Evolutionary conservation across 92 coral and sea anemone genomes (phyloP).

Genomic region (Actinernus sp.): DNA sequence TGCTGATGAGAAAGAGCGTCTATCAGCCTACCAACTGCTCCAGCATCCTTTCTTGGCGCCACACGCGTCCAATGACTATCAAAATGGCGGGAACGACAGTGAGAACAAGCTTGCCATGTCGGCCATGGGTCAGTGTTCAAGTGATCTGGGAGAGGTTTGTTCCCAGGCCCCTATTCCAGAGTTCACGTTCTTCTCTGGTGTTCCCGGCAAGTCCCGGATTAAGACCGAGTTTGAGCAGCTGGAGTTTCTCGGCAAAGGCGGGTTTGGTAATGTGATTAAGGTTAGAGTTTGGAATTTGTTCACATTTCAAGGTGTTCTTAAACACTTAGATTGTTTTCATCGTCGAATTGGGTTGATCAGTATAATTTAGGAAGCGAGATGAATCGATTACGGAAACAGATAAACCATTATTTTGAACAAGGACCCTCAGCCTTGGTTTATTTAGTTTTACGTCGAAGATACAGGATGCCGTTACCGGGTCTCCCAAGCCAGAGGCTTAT

Average conservation of each 20-base stretch:
- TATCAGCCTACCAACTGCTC: constrained; percentile 87
- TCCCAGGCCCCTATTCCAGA: constrained; percentile 80
- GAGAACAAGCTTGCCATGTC: constrained; percentile 8
- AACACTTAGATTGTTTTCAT: no score
- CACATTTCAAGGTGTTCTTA: no score
- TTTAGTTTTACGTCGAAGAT: no score
- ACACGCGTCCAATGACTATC: constrained; percentile 3
- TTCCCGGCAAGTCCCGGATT: constrained; percentile 92
- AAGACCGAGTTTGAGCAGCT: constrained; percentile 92
- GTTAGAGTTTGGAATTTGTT: no score
- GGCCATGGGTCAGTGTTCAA: constrained; percentile 18
- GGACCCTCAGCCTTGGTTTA: no score
- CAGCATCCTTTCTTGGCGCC: constrained; percentile 78
- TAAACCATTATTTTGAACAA: no score
- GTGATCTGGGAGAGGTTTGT: constrained; percentile 3
- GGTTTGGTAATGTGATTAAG: constrained; percentile 96
- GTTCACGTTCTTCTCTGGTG: constrained; percentile 83
- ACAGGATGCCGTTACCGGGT: no score
- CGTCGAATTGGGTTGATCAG: no score
- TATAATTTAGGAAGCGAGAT: no score
- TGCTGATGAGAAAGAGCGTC: constrained; percentile 80
- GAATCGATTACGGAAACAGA: no score
- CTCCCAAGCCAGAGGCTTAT: no score
- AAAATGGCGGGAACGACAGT: constrained; percentile 32
- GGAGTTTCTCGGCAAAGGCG: constrained; percentile 96